These are phyloP conservation scores for Drosophila pseudotakahashii DNA, from an alignment of 2,888 invertebrate genomes.

Conservation along the genomic window DNA sequence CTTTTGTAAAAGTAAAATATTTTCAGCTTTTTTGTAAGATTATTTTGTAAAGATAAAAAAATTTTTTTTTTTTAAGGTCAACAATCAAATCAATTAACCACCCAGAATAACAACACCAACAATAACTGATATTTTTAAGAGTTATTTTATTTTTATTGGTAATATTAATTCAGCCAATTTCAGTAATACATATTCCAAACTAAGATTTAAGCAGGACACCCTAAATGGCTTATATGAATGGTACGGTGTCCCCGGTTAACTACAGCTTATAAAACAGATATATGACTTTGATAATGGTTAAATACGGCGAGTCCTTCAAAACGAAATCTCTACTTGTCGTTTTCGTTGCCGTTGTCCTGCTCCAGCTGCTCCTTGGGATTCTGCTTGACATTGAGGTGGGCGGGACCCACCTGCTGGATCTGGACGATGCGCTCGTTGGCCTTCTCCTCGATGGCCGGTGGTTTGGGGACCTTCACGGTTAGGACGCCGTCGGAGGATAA, in stretches of 20 bases:
- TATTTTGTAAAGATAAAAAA: too few species aligned
- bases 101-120: background rate
- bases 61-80: too few species aligned
- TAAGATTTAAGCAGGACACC: constrained; percentile 28
- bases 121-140: background rate
- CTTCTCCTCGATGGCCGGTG: constrained; percentile 74
- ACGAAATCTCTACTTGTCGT: constrained; percentile 44
- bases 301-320: constrained; percentile 1
- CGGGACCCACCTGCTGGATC: constrained; percentile 88
- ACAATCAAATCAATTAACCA: too few species aligned
- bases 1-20: too few species aligned
- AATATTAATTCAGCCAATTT: constrained; percentile 6
- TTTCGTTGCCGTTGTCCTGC: constrained; percentile 39
- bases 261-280: constrained; percentile 51
- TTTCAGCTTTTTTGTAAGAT: too few species aligned
- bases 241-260: constrained; percentile 1
- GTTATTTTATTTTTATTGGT: constrained; percentile 8
- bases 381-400: constrained; percentile 80
- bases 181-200: constrained; percentile 10
- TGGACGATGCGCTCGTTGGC: constrained; percentile 86
- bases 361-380: constrained; percentile 53
- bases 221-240: constrained; percentile 9
- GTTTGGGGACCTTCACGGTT: constrained; percentile 89
- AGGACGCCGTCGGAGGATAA: constrained; percentile 93
- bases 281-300: constrained; percentile 51